Evolutionary conservation across 2,797 vertebrate species (phyloP).

Genomic region (Malacoraja senta): DNA sequence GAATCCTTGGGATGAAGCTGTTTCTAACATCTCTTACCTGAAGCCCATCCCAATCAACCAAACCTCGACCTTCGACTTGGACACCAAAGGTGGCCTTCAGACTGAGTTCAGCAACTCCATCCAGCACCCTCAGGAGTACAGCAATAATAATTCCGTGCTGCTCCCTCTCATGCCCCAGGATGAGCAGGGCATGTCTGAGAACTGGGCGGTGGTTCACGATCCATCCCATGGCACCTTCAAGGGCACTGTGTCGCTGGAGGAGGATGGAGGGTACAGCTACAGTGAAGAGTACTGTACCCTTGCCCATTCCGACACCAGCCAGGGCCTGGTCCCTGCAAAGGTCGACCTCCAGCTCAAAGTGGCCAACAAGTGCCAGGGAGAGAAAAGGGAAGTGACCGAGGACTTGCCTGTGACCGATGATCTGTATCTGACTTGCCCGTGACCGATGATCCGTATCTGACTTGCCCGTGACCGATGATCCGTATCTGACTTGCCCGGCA

Average conservation of each 20-base stretch:
- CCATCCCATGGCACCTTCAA: not conserved
- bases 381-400: not conserved
- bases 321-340: not conserved
- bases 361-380: not conserved
- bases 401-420: not conserved
- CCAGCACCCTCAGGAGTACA: not conserved
- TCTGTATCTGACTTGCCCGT: no score
- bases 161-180: not conserved
- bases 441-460: not conserved
- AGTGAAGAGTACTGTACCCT: slow-evolving; percentile 26
- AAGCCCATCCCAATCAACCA: not conserved
- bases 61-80: not conserved
- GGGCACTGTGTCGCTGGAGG: not conserved
- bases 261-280: not conserved
- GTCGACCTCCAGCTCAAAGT: not conserved
- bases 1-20: not conserved
- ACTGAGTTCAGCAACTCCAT: not conserved
- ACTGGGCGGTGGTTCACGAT: not conserved
- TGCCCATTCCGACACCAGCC: not conserved
- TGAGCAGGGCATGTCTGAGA: not conserved
- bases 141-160: no score
- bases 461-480: not conserved
- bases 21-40: slow-evolving; percentile 8
- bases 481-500: no score
- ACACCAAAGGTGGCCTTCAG: not conserved